Conservation (phyloP, 2,113 vertebrate genomes). For the Pomatorhinus ruficollis region DNA sequence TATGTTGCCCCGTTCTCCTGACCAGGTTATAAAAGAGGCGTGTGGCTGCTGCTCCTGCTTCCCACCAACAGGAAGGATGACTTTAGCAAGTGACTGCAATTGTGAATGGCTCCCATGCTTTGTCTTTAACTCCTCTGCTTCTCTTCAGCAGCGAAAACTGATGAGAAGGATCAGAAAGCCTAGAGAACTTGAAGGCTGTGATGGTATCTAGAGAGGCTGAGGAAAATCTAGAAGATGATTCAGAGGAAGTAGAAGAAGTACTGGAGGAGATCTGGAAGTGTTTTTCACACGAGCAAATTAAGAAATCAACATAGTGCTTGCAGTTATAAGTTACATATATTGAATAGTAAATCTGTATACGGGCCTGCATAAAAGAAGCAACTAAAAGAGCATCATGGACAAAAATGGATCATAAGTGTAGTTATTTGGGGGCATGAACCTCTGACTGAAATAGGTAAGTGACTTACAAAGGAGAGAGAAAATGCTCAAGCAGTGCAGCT, state of each 20-base stretch:
- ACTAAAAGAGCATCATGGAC: not conserved
- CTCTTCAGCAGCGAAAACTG: not conserved
- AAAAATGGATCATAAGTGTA: not conserved
- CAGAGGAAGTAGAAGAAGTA: not conserved
- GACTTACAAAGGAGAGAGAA: not conserved
- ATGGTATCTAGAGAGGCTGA: not conserved
- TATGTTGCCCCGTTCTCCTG: not conserved
- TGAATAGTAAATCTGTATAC: not conserved
- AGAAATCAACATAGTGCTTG: not conserved
- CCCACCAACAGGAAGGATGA: not conserved
- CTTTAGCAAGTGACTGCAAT: not conserved
- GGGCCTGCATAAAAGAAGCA: not conserved
- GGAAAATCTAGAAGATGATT: not conserved
- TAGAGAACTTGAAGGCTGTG: not conserved
- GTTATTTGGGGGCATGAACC: not conserved
- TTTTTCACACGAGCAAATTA: not conserved
- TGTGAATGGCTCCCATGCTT: not conserved
- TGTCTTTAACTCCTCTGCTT: not conserved
- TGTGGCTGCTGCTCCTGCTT: not conserved
- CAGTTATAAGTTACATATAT: not conserved
- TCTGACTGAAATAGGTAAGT: not conserved
- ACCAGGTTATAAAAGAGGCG: not conserved
- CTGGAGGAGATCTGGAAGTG: not conserved
- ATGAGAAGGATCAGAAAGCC: not conserved
- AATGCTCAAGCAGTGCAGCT: not conserved